phyloP scores from a whole-genome alignment of 2,888 invertebrate genomes.

The Cordylochernes scorpioides region DNA sequence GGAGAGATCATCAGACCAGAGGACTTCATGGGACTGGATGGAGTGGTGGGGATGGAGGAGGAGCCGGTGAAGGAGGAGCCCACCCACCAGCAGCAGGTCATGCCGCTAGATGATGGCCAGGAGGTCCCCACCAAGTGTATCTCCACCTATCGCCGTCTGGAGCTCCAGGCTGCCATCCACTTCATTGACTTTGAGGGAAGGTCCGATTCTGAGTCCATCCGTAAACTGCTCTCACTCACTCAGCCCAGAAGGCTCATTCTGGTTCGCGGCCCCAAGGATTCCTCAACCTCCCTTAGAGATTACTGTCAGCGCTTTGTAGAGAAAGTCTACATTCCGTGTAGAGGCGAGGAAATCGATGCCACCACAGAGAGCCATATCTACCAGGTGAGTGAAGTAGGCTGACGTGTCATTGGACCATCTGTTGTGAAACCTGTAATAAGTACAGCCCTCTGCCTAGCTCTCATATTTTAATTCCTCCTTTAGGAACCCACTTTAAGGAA shows the following conservation, averaged over 20 bases:
- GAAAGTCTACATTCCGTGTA: slow-evolving; percentile 22
- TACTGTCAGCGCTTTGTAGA: slow-evolving; percentile 49
- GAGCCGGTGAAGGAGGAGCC: too few species aligned
- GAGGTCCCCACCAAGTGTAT: slow-evolving; percentile 81
- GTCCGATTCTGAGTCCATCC: slow-evolving; percentile 33
- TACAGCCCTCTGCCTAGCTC: too few species aligned
- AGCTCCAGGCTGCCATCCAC: slow-evolving; percentile 55
- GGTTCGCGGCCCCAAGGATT: slow-evolving; percentile 41
- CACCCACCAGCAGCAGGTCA: too few species aligned
- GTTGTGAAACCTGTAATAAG: too few species aligned
- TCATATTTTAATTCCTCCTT: too few species aligned
- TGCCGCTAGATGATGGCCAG: too few species aligned
- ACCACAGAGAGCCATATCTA: slow-evolving; percentile 95
- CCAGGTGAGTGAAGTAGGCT: slow-evolving; percentile 48
- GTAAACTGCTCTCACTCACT: slow-evolving; percentile 40
- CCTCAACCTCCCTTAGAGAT: slow-evolving; percentile 38
- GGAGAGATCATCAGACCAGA: slow-evolving; percentile 54
- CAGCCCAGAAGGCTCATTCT: slow-evolving; percentile 53
- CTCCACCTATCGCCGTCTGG: slow-evolving; percentile 39
- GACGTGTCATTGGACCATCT: too few species aligned
- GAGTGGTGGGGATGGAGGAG: too few species aligned
- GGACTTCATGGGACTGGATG: neutral
- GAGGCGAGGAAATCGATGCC: slow-evolving; percentile 75
- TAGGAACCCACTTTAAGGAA: too few species aligned
- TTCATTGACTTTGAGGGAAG: slow-evolving; percentile 90